Percentiles rank a stretch among this genome's conserved stretches.
These are phyloP conservation scores for Tenthredo mesomela DNA, from an alignment of 2,888 invertebrate genomes.

Conservation along the genomic window DNA sequence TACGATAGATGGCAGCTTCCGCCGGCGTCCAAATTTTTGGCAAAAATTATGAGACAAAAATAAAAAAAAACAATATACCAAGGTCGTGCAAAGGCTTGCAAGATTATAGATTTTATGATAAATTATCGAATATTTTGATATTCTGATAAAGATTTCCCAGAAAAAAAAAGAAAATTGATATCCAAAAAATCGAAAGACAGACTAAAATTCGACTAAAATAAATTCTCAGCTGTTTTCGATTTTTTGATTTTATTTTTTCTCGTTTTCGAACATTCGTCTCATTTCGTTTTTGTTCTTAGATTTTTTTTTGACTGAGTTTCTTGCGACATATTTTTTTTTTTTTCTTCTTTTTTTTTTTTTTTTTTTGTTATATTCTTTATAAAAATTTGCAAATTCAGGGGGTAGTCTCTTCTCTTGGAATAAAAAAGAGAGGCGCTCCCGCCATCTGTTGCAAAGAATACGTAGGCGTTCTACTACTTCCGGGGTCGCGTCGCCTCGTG, in stretches of 20 bases:
- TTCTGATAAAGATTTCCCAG: no score
- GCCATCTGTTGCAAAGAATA: constrained; percentile 44
- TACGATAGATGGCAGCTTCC: constrained; percentile 68
- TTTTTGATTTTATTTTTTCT: not conserved
- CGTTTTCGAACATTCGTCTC: not conserved
- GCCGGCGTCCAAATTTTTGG: not conserved
- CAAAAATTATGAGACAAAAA: not conserved
- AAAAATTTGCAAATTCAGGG: not conserved
- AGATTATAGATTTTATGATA: not conserved
- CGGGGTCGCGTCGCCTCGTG: constrained; percentile 27
- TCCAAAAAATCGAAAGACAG: not conserved
- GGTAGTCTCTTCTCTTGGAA: not conserved
- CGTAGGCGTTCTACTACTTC: constrained; percentile 35
- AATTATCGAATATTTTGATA: not conserved
- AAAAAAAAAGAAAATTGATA: not conserved
- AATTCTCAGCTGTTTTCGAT: no score
- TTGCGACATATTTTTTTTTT: not conserved
- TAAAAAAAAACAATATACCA: not conserved
- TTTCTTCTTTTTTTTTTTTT: not conserved
- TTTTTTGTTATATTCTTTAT: not conserved
- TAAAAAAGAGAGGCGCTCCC: constrained; percentile 13
- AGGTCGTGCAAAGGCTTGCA: not conserved
- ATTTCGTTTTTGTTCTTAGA: not conserved
- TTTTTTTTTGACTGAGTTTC: not conserved
- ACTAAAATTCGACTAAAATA: no score